phyloP scores from a whole-genome alignment of 2,113 vertebrate genomes.

The Centropristis striata region DNA sequence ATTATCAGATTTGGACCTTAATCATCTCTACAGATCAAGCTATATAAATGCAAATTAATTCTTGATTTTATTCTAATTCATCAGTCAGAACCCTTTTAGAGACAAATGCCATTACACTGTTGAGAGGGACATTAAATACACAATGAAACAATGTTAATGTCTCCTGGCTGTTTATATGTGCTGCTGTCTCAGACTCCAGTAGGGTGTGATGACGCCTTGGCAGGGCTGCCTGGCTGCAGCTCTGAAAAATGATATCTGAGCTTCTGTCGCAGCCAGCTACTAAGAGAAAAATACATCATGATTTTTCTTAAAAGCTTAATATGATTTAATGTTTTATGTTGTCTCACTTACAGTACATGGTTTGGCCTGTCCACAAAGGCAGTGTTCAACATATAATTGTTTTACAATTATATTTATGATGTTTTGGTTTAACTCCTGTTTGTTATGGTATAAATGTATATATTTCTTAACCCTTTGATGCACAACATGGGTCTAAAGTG shows the following conservation, averaged over 20 bases:
- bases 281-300: constrained; percentile 15
- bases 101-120: background rate
- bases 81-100: background rate
- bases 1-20: too few relatives aligned
- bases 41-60: background rate
- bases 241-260: constrained; percentile 45
- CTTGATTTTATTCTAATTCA: background rate
- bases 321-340: too few relatives aligned
- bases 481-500: too few relatives aligned
- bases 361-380: background rate
- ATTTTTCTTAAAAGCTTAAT: too few relatives aligned
- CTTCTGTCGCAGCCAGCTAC: constrained; percentile 46
- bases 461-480: too few relatives aligned
- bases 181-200: constrained; percentile 24
- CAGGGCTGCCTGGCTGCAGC: constrained; percentile 33
- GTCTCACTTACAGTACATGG: background rate
- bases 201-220: constrained; percentile 26
- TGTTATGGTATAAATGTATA: too few relatives aligned
- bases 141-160: constrained; percentile 35
- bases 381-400: background rate
- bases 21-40: too few relatives aligned
- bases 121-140: background rate
- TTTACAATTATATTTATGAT: background rate
- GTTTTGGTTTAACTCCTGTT: background rate
- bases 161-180: constrained; percentile 25